Base-by-base conservation (phyloP, 2,113 vertebrate genomes). In the Suricata suricatta region DNA sequence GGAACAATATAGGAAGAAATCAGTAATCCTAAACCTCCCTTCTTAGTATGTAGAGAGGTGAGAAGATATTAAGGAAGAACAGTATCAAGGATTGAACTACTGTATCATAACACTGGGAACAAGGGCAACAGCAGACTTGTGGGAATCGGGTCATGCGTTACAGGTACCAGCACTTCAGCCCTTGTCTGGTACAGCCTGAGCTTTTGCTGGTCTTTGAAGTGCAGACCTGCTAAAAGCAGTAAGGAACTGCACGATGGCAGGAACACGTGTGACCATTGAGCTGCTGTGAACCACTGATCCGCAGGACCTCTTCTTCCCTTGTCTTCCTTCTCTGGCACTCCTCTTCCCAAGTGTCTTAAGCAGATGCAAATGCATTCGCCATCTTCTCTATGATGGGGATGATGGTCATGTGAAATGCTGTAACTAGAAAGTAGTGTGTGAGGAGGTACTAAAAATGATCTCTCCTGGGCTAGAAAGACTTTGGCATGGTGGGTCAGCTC, bases 81-180 rank as follows among this genome's bases (percentile, higher is more conserved):
- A n/a, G 74, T 74, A 93, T 95, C 60, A 92, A 74, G 33, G 27
- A 47, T 14, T 33, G 60, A 93, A 74, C 95, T 92, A 27, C 90
- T 96, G 80, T 88, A 64, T 94, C 90, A 8, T 12, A 29, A 93
- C 90, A 92, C 97, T 94, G 90, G 94, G 93, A 96, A 89, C 50
- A 74, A 12, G 35, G 72, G 41, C 79, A 33, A 3, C 35, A 52
- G 88, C 35, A 83, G 38, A 71, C 7, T 7, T 12, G 54, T 64
- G 71, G 66, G 35, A 47, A 47, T 54, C n/a, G 35, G 71, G 72
- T 71, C 8, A 0, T 81, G 25, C 2, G 0, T 69, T 44, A 3
- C 29, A 60, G 44, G 21, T 16, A 0, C 31, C 47, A 3, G 35
- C 27, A 19, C 85, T 66, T 66, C 13, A 4, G 50, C 38, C 80